Conservation (phyloP, 2,113 vertebrate genomes). For the Halcyon malimbica region DNA sequence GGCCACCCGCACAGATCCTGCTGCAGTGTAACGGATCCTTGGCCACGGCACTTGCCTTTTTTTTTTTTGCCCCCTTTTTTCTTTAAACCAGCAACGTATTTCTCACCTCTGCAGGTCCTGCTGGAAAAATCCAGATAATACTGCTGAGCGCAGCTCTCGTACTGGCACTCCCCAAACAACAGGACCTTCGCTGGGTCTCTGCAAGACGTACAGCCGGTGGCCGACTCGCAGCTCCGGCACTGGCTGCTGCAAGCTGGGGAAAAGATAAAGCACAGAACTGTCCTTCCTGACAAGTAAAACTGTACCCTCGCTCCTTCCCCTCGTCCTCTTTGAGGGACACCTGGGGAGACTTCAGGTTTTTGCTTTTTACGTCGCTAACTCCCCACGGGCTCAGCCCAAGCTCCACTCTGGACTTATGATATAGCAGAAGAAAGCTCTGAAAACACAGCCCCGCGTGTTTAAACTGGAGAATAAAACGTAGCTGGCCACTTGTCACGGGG, state of each 20-base stretch:
- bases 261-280: neutral
- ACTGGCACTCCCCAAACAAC: slow-evolving; percentile 90
- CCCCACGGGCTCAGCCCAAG: neutral
- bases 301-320: neutral
- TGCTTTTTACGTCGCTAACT: neutral
- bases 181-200: slow-evolving; percentile 86
- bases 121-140: slow-evolving; percentile 89
- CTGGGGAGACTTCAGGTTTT: neutral
- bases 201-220: slow-evolving; percentile 82
- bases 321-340: neutral
- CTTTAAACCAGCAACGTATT: neutral
- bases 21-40: fast-evolving
- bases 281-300: neutral
- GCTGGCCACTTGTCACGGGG: neutral
- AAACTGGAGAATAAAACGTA: neutral
- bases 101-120: slow-evolving; percentile 87
- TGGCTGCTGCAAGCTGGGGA: slow-evolving; percentile 81
- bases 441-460: neutral
- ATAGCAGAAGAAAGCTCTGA: neutral
- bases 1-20: neutral
- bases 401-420: neutral
- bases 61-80: too few relatives aligned
- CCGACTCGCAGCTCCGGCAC: slow-evolving; percentile 84
- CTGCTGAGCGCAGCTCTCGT: slow-evolving; percentile 89
- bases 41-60: neutral